Conservation (phyloP, 2,113 vertebrate genomes). For the Dipodomys merriami region DNA sequence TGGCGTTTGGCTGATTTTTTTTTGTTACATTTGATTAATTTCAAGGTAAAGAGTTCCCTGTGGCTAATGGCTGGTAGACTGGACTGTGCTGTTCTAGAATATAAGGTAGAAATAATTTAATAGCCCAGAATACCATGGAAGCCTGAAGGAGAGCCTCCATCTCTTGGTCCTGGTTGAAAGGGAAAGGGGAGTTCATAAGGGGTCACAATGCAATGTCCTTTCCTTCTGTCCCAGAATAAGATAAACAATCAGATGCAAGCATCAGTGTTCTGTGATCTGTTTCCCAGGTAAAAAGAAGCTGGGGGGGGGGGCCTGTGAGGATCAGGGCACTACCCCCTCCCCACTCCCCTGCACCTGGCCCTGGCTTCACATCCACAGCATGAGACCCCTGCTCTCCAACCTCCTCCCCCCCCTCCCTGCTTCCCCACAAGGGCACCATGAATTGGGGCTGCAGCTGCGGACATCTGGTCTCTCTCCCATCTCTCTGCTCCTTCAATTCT, state of each 20-base stretch:
- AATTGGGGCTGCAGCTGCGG: background rate
- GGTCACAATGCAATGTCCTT: background rate
- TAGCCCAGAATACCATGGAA: background rate
- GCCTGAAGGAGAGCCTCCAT: background rate
- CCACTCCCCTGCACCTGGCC: background rate
- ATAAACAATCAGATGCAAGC: background rate
- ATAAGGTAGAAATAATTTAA: background rate
- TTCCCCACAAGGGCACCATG: too few relatives aligned
- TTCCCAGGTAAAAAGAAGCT: background rate
- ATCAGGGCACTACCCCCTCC: background rate
- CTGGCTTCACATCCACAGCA: background rate
- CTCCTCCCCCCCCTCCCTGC: too few relatives aligned
- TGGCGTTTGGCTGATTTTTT: too few relatives aligned
- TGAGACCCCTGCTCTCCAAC: background rate
- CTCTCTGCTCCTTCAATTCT: slow-evolving; percentile 19
- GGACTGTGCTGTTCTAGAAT: background rate
- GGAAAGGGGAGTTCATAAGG: background rate
- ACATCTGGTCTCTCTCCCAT: background rate
- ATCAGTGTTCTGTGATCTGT: background rate
- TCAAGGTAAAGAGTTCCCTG: background rate
- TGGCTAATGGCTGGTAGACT: background rate
- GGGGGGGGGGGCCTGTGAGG: background rate
- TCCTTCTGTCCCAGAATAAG: background rate
- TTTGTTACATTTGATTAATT: background rate
- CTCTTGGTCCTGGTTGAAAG: background rate